Evolutionary conservation across 1,140 invertebrate genomes (phyloP), one percentile per base, ranked within the genome.

Genomic region (Trissolcus basalis): DNA sequence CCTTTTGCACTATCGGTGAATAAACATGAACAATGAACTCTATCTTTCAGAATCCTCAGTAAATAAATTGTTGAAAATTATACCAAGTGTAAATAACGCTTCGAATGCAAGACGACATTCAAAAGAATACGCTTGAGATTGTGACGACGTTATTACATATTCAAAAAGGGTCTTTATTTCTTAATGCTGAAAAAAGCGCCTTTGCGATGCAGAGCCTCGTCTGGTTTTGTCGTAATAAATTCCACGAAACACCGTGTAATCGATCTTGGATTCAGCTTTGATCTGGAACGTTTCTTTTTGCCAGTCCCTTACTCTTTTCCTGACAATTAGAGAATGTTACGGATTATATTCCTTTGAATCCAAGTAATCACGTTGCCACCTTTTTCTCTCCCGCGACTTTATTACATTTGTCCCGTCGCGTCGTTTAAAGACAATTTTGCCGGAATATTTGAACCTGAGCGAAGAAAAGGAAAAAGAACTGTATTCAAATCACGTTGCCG

Each of bases 81-180:
- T 36, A 35, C 45, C 11, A 8, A 27, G 0, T 50, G 7, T 47
- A 53, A 72, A 72, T 65, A 65, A 36, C 45, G 9, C 36, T 0
- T 44, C 43, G 6, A 12, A 43, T 16, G 5, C 27, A 65, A 44
- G 43, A 15, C 11, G 14, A 0, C 10, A 16, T 61, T 60, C 48
- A 60, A 69, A 64, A 69, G 53, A 64, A 69, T 63, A 74, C 44
- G 54, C 59, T 48, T 1, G 19, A 54, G 69, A 70, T 50, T 60
- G 10, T 44, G 0, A 53, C 48, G 16, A 12, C 48, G 56, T 65
- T 65, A 58, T 76, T 76, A 76, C 73, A 76, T 60, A 76, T 76
- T 76, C 73, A 36, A 65, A 59, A 55, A 59, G 45, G 19, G n/a
- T 43, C 68, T 76, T 60, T 70, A 47, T 45, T 65, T 65, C 59